Evolutionary conservation across 2,113 vertebrate genomes (phyloP).

Genomic region (Pedetes capensis): DNA sequence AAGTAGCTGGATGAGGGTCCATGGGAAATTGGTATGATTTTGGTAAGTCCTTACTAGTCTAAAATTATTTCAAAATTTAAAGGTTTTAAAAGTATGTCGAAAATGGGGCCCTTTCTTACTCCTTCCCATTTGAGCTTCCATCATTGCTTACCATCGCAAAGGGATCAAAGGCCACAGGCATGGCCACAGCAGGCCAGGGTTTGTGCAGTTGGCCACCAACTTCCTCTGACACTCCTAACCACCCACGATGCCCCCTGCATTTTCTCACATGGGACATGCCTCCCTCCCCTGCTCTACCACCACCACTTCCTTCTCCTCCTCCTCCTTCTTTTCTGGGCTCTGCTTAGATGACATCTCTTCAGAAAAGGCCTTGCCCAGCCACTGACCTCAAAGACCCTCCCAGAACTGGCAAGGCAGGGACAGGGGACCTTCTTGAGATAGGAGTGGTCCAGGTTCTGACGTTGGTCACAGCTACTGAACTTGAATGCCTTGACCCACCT

Average conservation of each 20-base stretch:
- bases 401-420: neutral
- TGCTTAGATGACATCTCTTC: neutral
- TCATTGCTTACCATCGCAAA: neutral
- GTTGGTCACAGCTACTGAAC: neutral
- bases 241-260: neutral
- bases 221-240: neutral
- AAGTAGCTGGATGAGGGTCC: fast-evolving
- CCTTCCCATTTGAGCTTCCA: neutral
- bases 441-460: neutral
- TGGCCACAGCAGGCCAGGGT: too few relatives aligned
- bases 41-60: neutral
- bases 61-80: neutral
- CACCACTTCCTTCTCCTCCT: neutral
- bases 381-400: too few relatives aligned
- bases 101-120: neutral
- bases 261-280: fast-evolving
- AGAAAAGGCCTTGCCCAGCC: neutral
- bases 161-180: neutral
- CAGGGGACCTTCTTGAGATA: neutral
- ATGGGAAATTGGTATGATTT: neutral
- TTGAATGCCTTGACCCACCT: neutral
- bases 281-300: neutral
- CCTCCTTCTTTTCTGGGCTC: neutral
- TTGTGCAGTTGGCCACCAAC: neutral
- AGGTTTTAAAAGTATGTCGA: neutral